Conservation (phyloP, 2,797 vertebrate genomes). For the Pygocentrus nattereri region DNA sequence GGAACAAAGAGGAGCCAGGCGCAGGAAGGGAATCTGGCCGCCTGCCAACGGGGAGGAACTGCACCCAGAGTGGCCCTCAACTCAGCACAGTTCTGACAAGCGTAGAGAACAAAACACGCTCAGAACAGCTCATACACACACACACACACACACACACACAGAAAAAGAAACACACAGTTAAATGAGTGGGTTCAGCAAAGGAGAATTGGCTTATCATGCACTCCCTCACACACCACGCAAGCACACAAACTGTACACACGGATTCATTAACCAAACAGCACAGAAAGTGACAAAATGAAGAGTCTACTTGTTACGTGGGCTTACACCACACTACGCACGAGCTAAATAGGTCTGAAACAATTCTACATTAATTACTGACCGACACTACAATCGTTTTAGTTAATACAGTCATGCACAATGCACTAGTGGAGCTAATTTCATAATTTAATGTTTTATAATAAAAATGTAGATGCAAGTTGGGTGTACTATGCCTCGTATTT, state of each 20-base stretch:
- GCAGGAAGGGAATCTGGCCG: slow-evolving; percentile 37
- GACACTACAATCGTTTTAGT: neutral
- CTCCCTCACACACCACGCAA: neutral
- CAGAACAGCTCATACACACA: slow-evolving; percentile 16
- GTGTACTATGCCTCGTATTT: neutral
- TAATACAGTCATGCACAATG: neutral
- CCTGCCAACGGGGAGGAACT: slow-evolving; percentile 40
- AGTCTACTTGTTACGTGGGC: neutral
- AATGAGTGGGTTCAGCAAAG: neutral
- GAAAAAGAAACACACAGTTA: neutral
- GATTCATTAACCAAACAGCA: neutral
- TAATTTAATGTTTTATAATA: neutral
- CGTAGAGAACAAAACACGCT: slow-evolving; percentile 31
- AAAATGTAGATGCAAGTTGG: no score
- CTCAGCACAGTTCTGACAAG: slow-evolving; percentile 9
- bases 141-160: slow-evolving; percentile 1
- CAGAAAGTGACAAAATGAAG: neutral
- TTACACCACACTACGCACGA: neutral
- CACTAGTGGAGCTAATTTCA: neutral
- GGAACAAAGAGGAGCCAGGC: slow-evolving; percentile 12
- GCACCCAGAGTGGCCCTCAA: slow-evolving; percentile 31
- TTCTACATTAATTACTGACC: neutral
- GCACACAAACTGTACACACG: neutral
- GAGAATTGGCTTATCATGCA: neutral
- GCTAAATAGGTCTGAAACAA: neutral